Evolutionary conservation across 2,797 vertebrate species (phyloP).

Genomic region (Margarornis squamiger): DNA sequence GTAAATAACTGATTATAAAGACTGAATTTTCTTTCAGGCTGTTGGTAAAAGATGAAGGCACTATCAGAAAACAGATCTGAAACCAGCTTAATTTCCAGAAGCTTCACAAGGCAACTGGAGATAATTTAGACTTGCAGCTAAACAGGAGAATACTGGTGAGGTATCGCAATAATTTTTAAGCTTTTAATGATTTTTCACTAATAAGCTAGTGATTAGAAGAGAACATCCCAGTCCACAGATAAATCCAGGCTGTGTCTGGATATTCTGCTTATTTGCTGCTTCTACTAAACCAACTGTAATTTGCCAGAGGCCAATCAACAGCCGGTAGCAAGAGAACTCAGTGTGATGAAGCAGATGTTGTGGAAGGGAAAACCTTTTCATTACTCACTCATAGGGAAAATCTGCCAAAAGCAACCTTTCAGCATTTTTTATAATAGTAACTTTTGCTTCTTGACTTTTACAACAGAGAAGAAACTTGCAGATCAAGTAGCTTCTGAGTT

Average conservation of each 20-base stretch:
- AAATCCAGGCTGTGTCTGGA: not conserved
- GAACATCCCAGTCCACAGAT: not conserved
- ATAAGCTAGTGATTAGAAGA: conserved; percentile 1
- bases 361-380: conserved; percentile 25
- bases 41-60: not conserved
- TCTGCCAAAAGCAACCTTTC: conserved; percentile 12
- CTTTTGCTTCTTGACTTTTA: conserved; percentile 11
- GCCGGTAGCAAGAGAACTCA: not conserved
- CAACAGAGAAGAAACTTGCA: not conserved
- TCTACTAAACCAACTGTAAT: conserved; percentile 18
- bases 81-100: not conserved
- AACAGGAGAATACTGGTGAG: conserved; percentile 13
- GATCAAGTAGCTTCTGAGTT: not conserved
- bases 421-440: not conserved
- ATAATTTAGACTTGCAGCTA: conserved; percentile 37
- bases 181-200: conserved; percentile 65
- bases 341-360: conserved; percentile 27
- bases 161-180: conserved; percentile 25
- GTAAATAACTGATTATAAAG: conserved; percentile 28
- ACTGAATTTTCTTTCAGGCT: conserved; percentile 39
- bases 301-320: not conserved
- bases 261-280: conserved; percentile 5
- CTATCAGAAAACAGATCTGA: conserved; percentile 44
- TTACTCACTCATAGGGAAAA: conserved; percentile 14
- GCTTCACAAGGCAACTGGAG: not conserved